Evolutionary conservation across 2,797 vertebrate genomes (phyloP).

Genomic region (Hemitrygon akajei): DNA sequence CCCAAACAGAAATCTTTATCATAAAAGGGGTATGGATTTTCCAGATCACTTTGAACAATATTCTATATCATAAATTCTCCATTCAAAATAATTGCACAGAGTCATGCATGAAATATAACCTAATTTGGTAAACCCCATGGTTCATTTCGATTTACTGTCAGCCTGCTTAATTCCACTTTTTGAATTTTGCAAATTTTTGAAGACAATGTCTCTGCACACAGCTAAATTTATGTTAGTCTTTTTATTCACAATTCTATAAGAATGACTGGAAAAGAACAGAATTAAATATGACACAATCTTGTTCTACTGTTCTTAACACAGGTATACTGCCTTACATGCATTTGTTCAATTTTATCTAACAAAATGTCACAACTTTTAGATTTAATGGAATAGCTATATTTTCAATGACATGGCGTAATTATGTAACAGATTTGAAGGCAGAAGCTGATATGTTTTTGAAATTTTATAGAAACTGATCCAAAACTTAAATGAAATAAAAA

Average conservation of each 20-base stretch:
- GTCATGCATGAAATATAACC: not conserved
- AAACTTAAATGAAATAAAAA: not conserved
- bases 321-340: not conserved
- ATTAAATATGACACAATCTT: not conserved
- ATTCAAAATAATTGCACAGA: not conserved
- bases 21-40: not conserved
- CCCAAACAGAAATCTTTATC: not conserved
- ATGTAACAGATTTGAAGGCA: not conserved
- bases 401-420: not conserved
- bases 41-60: not conserved
- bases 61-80: not conserved
- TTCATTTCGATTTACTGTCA: not conserved
- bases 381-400: not conserved
- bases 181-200: not conserved
- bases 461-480: not conserved
- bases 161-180: not conserved
- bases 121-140: not conserved
- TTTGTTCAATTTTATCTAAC: not conserved
- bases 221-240: not conserved
- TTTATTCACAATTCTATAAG: not conserved
- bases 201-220: not conserved
- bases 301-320: not conserved
- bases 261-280: not conserved
- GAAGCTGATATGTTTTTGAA: not conserved
- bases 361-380: not conserved